Percentiles rank a stretch among this genome's conserved stretches.
Evolutionary conservation across 1,140 invertebrate genomes (phyloP).

Genomic region (Grapholita molesta): DNA sequence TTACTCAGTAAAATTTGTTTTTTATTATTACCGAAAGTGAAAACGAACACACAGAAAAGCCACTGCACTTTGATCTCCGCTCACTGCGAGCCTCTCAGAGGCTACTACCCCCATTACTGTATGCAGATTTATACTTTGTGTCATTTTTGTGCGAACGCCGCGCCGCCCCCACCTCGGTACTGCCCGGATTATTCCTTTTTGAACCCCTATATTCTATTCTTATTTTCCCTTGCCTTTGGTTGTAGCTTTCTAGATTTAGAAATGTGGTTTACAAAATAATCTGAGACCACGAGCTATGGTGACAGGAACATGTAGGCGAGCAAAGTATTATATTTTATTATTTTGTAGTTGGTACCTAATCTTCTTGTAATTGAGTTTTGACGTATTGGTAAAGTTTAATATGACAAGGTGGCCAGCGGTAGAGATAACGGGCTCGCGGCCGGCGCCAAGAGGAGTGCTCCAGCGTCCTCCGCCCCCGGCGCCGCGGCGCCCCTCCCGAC

Average conservation of each 20-base stretch:
- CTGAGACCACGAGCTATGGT: not conserved
- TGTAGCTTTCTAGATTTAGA: not conserved
- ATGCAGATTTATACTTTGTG: slow-evolving; percentile 74
- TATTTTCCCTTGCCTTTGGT: slow-evolving; percentile 1
- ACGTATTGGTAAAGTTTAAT: not conserved
- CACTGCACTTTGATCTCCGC: slow-evolving; percentile 58
- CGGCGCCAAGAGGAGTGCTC: slow-evolving; percentile 4
- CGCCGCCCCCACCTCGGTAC: slow-evolving; percentile 24
- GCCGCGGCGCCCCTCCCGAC: slow-evolving; percentile 25
- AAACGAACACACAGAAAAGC: slow-evolving; percentile 32
- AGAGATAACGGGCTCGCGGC: not conserved
- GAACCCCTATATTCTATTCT: slow-evolving; percentile 4
- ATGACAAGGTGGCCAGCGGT: not conserved
- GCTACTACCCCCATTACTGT: slow-evolving; percentile 63
- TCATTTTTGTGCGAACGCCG: slow-evolving; percentile 65
- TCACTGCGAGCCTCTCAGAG: slow-evolving; percentile 58
- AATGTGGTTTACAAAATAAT: not conserved
- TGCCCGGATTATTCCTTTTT: slow-evolving; percentile 15
- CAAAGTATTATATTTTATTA: not conserved
- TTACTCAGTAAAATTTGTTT: not conserved
- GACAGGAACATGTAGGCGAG: not conserved
- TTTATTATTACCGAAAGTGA: not conserved
- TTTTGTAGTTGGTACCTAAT: not conserved
- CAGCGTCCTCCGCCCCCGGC: slow-evolving; percentile 20
- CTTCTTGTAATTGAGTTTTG: not conserved